Conservation (phyloP, 2,113 vertebrate species). For the Hypomesus transpacificus region DNA sequence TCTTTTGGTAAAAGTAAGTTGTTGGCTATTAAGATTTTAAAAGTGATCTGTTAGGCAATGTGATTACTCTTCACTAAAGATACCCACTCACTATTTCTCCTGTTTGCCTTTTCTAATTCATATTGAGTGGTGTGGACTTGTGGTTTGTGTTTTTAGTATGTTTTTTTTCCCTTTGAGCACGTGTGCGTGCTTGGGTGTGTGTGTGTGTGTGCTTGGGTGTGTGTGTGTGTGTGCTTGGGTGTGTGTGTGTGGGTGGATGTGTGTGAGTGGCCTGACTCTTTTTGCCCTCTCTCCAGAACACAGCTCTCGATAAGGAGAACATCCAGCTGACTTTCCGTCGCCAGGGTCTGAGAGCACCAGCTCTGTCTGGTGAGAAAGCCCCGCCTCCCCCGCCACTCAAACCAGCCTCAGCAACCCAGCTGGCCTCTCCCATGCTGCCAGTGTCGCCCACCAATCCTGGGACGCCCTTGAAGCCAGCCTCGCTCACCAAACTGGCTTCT, state of each 20-base stretch:
- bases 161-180: not conserved
- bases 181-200: not conserved
- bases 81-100: no score
- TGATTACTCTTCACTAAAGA: no score
- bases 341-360: constrained; percentile 54
- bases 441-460: constrained; percentile 5
- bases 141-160: no score
- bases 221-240: constrained; percentile 7
- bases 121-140: no score
- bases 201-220: constrained; percentile 21
- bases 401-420: constrained; percentile 34
- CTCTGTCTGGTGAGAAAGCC: constrained; percentile 42
- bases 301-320: constrained; percentile 94
- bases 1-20: not conserved
- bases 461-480: constrained; percentile 9
- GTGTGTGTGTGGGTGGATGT: not conserved
- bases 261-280: not conserved
- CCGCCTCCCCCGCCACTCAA: constrained; percentile 47
- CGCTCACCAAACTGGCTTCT: constrained; percentile 19
- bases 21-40: not conserved
- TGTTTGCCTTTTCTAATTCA: no score
- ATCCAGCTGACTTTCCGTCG: constrained; percentile 75
- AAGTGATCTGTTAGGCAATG: no score
- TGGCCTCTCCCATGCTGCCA: constrained; percentile 1
- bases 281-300: constrained; percentile 74